A percentile compares a stretch with the other conserved stretches of the same genome.
Evolutionary conservation across 2,888 invertebrate genomes (phyloP).

Genomic region (Oasisia sp.): DNA sequence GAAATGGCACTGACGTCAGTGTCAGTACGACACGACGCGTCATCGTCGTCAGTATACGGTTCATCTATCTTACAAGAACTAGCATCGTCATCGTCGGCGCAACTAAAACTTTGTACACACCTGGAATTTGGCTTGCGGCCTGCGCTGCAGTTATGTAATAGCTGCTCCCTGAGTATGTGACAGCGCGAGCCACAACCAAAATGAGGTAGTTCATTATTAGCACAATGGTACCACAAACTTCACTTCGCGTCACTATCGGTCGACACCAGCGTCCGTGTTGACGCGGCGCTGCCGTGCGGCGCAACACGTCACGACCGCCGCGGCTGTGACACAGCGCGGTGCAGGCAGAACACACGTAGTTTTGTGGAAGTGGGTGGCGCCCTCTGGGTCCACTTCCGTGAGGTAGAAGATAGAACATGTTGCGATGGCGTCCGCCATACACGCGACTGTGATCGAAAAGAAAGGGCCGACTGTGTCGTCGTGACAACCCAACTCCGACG

Average conservation of each 20-base stretch:
- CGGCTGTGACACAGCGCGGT: neutral
- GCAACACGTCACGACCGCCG: neutral
- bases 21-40: neutral
- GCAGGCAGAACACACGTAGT: neutral
- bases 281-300: neutral
- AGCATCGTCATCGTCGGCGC: neutral
- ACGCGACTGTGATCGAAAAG: neutral
- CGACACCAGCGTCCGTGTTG: neutral
- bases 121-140: slow-evolving; percentile 17
- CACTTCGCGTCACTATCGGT: neutral
- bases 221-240: slow-evolving; percentile 17
- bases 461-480: neutral
- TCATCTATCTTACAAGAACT: slow-evolving; percentile 10
- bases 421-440: neutral
- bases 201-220: slow-evolving; percentile 17
- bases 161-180: slow-evolving; percentile 17
- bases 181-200: slow-evolving; percentile 17
- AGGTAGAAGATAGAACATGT: neutral
- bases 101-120: slow-evolving; percentile 13
- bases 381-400: neutral
- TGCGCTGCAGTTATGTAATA: slow-evolving; percentile 6
- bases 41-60: neutral
- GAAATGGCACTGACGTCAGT: neutral
- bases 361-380: neutral
- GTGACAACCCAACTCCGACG: neutral